These are phyloP conservation scores for Oxycera nigricornis DNA, from an alignment of 2,888 invertebrate species.

Conservation along the genomic window DNA sequence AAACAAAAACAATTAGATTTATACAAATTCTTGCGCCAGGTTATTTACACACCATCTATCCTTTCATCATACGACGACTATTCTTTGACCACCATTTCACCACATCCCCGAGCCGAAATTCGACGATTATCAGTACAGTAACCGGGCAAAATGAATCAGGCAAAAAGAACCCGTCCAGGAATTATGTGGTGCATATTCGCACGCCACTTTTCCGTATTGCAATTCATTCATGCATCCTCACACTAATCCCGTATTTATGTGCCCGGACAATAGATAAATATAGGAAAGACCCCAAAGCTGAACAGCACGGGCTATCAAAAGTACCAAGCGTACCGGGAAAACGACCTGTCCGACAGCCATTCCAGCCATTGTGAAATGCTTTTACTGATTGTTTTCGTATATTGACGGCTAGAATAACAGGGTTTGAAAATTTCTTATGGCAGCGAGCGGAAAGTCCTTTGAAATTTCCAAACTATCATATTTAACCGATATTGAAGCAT, in stretches of 20 bases:
- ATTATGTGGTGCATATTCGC: slow-evolving; percentile 43
- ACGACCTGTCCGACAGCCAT: slow-evolving; percentile 19
- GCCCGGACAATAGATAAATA: slow-evolving; percentile 47
- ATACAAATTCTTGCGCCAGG: slow-evolving; percentile 46
- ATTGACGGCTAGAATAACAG: not conserved
- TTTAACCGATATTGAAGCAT: no score
- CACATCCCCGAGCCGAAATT: slow-evolving; percentile 16
- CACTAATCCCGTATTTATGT: slow-evolving; percentile 47
- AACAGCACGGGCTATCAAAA: not conserved
- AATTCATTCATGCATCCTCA: slow-evolving; percentile 46
- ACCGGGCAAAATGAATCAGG: slow-evolving; percentile 25
- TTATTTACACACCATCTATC: slow-evolving; percentile 39
- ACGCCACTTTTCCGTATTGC: slow-evolving; percentile 42
- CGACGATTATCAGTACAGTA: slow-evolving; percentile 7
- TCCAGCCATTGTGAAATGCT: slow-evolving; percentile 10
- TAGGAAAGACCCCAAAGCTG: slow-evolving; percentile 25
- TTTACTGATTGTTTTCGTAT: slow-evolving; percentile 3
- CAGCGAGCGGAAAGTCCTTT: not conserved
- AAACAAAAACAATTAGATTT: slow-evolving; percentile 48
- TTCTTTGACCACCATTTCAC: not conserved
- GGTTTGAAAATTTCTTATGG: not conserved
- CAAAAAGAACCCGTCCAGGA: slow-evolving; percentile 42
- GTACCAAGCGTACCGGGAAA: slow-evolving; percentile 1
- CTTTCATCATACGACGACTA: not conserved
- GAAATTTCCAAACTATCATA: no score